A percentile compares a stretch with the other conserved stretches of the same genome.
phyloP scores from a whole-genome alignment of 2,797 vertebrate genomes.

The Sebastes steindachneri region DNA sequence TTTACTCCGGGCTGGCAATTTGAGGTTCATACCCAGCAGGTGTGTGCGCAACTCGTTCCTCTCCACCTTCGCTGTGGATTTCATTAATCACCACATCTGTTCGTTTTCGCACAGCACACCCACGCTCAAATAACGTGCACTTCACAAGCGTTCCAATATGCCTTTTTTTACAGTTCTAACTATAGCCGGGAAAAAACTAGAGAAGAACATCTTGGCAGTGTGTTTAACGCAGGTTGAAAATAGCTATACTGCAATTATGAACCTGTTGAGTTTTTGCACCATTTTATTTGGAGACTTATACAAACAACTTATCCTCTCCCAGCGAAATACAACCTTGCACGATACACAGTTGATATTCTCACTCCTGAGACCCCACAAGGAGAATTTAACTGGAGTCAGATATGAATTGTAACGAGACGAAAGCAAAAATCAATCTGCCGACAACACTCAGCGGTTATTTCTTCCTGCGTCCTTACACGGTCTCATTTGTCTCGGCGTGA shows the following conservation, averaged over 20 bases:
- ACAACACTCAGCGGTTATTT: constrained; percentile 32
- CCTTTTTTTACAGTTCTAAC: constrained; percentile 29
- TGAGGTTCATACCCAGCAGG: constrained; percentile 35
- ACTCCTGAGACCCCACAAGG: neutral
- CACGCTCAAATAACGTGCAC: constrained; percentile 20
- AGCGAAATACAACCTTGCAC: neutral
- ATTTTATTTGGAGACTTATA: constrained; percentile 12
- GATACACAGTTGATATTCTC: neutral
- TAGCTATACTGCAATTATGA: constrained; percentile 16
- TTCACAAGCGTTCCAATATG: constrained; percentile 15
- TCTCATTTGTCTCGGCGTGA: constrained; percentile 37
- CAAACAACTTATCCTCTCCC: neutral
- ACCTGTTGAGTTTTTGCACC: constrained; percentile 11
- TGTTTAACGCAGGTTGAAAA: constrained; percentile 19
- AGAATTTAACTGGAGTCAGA: neutral
- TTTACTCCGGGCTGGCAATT: constrained; percentile 26
- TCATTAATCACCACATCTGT: constrained; percentile 63
- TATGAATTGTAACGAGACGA: constrained; percentile 3
- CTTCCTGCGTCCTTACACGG: constrained; percentile 1
- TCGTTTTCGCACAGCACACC: constrained; percentile 29
- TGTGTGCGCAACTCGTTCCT: constrained; percentile 14
- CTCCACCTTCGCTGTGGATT: constrained; percentile 43
- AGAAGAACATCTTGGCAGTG: constrained; percentile 25
- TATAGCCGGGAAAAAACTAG: neutral
- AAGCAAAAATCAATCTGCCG: constrained; percentile 53